phyloP scores from a whole-genome alignment of 2,888 invertebrate species.

The Sinopyrophorus schimmeli region DNA sequence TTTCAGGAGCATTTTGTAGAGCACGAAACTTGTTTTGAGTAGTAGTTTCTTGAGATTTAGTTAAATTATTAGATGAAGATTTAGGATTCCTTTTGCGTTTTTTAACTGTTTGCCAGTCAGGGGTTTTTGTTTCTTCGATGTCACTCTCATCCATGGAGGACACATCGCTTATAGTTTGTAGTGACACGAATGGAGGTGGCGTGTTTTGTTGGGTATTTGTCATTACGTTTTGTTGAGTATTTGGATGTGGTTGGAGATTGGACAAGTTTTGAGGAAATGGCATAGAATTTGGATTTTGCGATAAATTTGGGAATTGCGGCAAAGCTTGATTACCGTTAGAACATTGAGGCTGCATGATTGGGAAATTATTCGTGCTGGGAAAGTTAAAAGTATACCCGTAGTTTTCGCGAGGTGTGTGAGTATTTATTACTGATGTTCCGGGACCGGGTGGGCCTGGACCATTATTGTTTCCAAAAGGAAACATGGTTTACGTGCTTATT shows the following conservation, averaged over 20 bases:
- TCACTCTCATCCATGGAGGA: constrained; percentile 8
- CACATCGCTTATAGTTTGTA: constrained; percentile 3
- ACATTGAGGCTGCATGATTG: not conserved
- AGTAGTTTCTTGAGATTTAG: constrained; percentile 3
- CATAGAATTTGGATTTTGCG: constrained; percentile 8
- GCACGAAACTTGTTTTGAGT: constrained; percentile 9
- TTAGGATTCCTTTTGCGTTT: constrained; percentile 15
- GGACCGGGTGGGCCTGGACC: constrained; percentile 7
- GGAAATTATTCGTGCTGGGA: not conserved
- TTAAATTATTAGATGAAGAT: constrained; percentile 6
- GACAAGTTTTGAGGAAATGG: constrained; percentile 1
- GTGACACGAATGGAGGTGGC: constrained; percentile 5
- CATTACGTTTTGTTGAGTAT: constrained; percentile 9
- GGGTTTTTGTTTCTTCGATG: constrained; percentile 11
- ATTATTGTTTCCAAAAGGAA: not conserved
- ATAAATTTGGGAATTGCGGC: constrained; percentile 2
- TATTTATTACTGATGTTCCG: constrained; percentile 6
- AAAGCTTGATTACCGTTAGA: not conserved
- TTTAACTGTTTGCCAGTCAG: constrained; percentile 11
- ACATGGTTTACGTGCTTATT: constrained; percentile 6
- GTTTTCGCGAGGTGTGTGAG: constrained; percentile 1
- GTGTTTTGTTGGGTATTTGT: constrained; percentile 11
- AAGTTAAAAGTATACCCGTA: constrained; percentile 6
- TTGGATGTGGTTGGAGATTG: constrained; percentile 5
- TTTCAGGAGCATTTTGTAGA: constrained; percentile 6